Conservation (phyloP, 1,140 invertebrate genomes). For the Brachionus asplanchnoidis region DNA sequence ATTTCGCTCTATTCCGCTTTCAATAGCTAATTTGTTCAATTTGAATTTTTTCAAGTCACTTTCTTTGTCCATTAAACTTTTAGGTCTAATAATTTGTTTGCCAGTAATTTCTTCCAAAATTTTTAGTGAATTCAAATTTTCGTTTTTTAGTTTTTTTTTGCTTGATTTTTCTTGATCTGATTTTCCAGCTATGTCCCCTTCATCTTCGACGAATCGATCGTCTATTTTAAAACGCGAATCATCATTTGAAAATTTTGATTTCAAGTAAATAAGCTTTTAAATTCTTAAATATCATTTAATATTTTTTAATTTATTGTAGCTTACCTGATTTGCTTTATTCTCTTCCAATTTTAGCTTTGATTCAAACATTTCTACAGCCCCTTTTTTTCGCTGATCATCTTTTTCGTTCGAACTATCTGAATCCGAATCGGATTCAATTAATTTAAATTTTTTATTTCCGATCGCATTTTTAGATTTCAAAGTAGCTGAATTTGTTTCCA, state of each 20-base stretch:
- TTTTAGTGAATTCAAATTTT: slow-evolving; percentile 16
- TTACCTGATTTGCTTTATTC: slow-evolving; percentile 25
- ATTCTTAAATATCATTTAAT: background rate
- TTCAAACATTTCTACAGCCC: slow-evolving; percentile 11
- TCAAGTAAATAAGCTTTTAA: slow-evolving; percentile 23
- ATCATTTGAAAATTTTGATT: slow-evolving; percentile 37
- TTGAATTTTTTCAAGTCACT: background rate
- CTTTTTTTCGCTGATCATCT: background rate
- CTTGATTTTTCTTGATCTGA: background rate
- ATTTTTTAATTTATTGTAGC: background rate
- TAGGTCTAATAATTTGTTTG: slow-evolving; percentile 23
- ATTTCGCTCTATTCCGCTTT: background rate
- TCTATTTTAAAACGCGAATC: slow-evolving; percentile 38
- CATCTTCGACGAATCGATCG: background rate
- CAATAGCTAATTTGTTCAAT: background rate
- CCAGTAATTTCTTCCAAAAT: slow-evolving; percentile 34
- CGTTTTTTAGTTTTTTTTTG: background rate
- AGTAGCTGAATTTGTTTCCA: background rate
- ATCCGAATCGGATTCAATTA: slow-evolving; percentile 4
- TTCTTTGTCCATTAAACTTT: slow-evolving; percentile 16
- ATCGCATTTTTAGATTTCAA: background rate
- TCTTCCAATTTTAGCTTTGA: slow-evolving; percentile 16
- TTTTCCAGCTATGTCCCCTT: background rate
- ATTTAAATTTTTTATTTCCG: slow-evolving; percentile 1
- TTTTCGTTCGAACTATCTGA: background rate